phyloP scores from a whole-genome alignment of 2,888 invertebrate species.

The Listrodromus nycthemerus region DNA sequence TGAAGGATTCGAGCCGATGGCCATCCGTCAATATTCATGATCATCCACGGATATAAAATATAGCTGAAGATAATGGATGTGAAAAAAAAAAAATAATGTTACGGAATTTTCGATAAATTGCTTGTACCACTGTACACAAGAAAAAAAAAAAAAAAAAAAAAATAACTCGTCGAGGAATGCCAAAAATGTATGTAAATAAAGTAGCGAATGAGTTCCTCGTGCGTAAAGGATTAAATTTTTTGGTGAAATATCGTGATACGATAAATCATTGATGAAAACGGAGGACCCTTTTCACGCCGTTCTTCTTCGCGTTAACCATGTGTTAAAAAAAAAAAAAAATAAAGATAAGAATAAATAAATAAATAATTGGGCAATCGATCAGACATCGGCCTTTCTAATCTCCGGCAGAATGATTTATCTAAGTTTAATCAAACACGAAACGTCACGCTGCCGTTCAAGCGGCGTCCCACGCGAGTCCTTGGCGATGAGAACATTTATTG shows the following conservation, averaged over 20 bases:
- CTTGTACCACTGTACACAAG: neutral
- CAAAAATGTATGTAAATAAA: too few species aligned
- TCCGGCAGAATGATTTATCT: neutral
- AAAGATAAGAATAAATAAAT: too few species aligned
- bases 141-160: too few species aligned
- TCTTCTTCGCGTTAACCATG: neutral
- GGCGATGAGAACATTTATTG: slow-evolving; percentile 16
- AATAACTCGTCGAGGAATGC: too few species aligned
- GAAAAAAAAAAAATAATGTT: neutral
- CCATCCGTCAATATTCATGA: too few species aligned
- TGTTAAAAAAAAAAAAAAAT: neutral
- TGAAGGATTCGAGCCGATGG: too few species aligned
- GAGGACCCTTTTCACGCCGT: neutral
- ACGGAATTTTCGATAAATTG: neutral
- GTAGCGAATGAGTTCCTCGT: too few species aligned
- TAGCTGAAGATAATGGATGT: neutral
- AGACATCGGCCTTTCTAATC: neutral
- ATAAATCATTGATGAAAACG: neutral
- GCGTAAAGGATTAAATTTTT: neutral
- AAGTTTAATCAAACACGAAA: neutral
- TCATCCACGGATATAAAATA: too few species aligned
- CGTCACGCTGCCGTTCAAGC: neutral
- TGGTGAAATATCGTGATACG: neutral
- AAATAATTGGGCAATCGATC: neutral
- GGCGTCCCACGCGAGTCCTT: slow-evolving; percentile 11